Evolutionary conservation across 2,797 vertebrate species (phyloP).

Genomic region (Cercopithecus mitis): DNA sequence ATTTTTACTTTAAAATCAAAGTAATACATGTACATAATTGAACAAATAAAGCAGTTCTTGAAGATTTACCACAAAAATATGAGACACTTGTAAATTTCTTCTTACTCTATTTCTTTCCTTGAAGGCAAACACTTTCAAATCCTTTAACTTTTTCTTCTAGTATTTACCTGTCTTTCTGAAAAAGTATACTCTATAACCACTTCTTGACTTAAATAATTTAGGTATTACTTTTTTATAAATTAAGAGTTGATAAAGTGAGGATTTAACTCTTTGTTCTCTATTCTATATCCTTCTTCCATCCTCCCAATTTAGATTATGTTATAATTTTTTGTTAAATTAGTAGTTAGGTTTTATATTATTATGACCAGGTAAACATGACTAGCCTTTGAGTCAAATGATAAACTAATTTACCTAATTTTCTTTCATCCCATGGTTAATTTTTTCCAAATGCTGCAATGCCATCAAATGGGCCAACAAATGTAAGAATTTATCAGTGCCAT

Average conservation of each 20-base stretch:
- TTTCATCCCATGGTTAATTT: not conserved
- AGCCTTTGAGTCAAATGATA: not conserved
- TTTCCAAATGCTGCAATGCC: not conserved
- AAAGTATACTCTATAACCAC: not conserved
- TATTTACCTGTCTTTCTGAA: not conserved
- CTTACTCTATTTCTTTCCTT: not conserved
- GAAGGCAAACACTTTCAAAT: not conserved
- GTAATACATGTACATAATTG: not conserved
- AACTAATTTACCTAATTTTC: not conserved
- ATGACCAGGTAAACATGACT: not conserved
- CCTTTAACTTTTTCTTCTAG: not conserved
- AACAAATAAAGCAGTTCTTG: not conserved
- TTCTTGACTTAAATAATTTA: not conserved
- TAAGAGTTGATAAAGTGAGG: not conserved
- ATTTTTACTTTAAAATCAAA: not conserved
- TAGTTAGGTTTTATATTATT: not conserved
- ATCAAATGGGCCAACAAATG: not conserved
- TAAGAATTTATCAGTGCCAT: not conserved
- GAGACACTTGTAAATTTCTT: not conserved
- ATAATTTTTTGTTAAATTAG: not conserved
- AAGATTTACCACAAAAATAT: not conserved
- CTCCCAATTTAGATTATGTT: slow-evolving; percentile 24
- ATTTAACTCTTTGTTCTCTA: not conserved
- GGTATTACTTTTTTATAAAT: not conserved
- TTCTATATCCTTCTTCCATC: not conserved